Evolutionary conservation across 2,113 vertebrate genomes (phyloP).

Genomic region (Semnopithecus entellus): DNA sequence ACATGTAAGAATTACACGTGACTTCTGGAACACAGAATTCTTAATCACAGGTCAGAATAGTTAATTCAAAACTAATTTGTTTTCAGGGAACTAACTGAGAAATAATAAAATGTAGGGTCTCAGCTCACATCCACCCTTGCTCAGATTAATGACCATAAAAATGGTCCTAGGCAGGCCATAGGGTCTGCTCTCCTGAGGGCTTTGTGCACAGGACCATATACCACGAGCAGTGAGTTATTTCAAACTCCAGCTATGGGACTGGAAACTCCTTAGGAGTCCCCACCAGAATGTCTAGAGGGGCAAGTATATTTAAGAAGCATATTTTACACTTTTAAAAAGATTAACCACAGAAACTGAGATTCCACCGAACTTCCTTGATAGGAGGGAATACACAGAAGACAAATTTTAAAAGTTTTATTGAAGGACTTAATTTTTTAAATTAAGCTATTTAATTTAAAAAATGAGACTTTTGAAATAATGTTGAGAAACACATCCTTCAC

Average conservation of each 20-base stretch:
- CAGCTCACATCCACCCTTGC: background rate
- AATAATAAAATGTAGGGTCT: background rate
- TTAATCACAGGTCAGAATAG: background rate
- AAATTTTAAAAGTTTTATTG: background rate
- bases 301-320: background rate
- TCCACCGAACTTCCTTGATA: background rate
- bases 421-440: background rate
- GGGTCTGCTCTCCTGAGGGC: background rate
- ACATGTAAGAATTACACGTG: background rate
- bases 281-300: background rate
- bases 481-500: background rate
- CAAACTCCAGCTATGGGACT: background rate
- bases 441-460: background rate
- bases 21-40: background rate
- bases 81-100: background rate
- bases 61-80: conserved; percentile 21
- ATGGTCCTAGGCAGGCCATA: too few relatives aligned
- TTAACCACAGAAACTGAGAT: background rate
- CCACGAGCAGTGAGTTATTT: background rate
- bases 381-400: background rate
- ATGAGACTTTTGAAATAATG: background rate
- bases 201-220: too few relatives aligned
- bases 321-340: background rate
- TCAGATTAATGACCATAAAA: background rate
- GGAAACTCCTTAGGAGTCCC: background rate